These are phyloP conservation scores for Azemiops feae DNA, from an alignment of 2,113 vertebrate species.

Conservation along the genomic window DNA sequence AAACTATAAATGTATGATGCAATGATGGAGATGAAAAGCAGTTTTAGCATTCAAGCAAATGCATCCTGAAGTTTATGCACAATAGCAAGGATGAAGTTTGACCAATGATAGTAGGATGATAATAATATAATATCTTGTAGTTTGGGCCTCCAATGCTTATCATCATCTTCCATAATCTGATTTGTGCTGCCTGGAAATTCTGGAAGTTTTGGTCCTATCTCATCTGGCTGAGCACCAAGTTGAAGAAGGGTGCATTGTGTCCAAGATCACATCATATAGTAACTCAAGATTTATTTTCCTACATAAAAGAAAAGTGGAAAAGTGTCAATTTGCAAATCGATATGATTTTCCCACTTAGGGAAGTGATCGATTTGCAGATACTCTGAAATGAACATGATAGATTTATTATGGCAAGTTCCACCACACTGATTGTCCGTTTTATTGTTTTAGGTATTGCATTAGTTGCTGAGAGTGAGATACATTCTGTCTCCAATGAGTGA, in stretches of 20 bases:
- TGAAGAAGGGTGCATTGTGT: background rate
- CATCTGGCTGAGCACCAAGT: background rate
- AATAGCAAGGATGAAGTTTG: constrained; percentile 5
- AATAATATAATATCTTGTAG: background rate
- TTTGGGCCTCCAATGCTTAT: background rate
- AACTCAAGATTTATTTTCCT: background rate
- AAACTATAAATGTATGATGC: constrained; percentile 18
- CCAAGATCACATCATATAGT: background rate
- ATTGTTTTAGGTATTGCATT: background rate
- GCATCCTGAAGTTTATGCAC: background rate
- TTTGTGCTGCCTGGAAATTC: background rate
- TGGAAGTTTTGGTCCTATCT: background rate
- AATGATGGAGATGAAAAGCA: background rate
- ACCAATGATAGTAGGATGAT: background rate
- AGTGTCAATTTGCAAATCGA: background rate
- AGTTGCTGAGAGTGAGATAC: background rate
- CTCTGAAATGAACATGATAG: background rate
- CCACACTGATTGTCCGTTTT: background rate
- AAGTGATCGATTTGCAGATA: background rate
- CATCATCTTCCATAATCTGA: background rate
- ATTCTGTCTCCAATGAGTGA: background rate
- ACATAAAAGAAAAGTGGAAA: background rate
- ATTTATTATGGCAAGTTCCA: background rate
- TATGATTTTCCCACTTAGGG: background rate
- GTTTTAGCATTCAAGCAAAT: background rate